Conservation (phyloP, 2,113 vertebrate genomes). For the Suricata suricatta region DNA sequence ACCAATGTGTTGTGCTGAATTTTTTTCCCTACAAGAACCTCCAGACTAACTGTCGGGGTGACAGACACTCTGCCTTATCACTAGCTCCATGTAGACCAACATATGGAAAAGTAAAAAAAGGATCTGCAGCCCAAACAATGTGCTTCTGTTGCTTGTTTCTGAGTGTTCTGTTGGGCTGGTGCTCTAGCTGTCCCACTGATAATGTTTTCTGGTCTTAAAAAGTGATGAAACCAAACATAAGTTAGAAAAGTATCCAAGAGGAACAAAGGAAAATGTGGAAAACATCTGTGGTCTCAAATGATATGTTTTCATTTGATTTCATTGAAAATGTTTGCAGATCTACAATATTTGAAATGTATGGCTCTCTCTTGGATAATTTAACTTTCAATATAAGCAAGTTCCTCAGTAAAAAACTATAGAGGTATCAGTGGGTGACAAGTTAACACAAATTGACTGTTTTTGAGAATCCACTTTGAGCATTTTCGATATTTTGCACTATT, state of each 20-base stretch:
- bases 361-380: conserved; percentile 76
- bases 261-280: conserved; percentile 74
- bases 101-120: conserved; percentile 81
- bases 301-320: conserved; percentile 66
- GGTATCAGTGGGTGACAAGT: conserved; percentile 64
- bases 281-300: conserved; percentile 73
- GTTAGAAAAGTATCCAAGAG: conserved; percentile 72
- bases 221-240: conserved; percentile 79
- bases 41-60: conserved; percentile 77
- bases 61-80: conserved; percentile 79
- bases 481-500: conserved; percentile 66
- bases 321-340: conserved; percentile 78
- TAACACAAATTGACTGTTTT: conserved; percentile 69
- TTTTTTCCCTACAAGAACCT: conserved; percentile 50
- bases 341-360: conserved; percentile 77
- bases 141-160: conserved; percentile 77
- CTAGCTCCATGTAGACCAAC: conserved; percentile 75
- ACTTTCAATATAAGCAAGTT: conserved; percentile 78
- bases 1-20: conserved; percentile 64
- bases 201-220: conserved; percentile 77
- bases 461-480: conserved; percentile 44
- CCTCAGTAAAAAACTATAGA: conserved; percentile 68
- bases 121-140: conserved; percentile 77
- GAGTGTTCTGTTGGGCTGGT: conserved; percentile 70
- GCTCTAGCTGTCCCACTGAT: conserved; percentile 75